These are phyloP conservation scores for Chiropotes sagulatus DNA, from an alignment of 2,797 vertebrate species.

Conservation along the genomic window DNA sequence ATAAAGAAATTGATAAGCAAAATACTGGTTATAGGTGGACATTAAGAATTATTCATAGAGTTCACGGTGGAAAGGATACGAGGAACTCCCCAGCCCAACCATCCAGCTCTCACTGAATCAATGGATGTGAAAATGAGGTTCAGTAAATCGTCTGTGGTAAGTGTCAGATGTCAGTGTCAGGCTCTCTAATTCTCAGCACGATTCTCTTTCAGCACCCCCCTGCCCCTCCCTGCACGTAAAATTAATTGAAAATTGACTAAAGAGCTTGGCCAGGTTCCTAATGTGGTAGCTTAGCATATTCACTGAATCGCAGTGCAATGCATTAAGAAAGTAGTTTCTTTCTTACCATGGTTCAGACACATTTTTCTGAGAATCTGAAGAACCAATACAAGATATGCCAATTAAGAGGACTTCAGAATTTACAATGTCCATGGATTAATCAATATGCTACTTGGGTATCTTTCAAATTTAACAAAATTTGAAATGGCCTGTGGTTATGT, in stretches of 20 bases:
- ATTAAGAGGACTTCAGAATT: neutral
- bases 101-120: neutral
- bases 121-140: slow-evolving; percentile 21
- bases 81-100: neutral
- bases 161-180: neutral
- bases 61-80: neutral
- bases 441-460: slow-evolving; percentile 78
- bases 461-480: slow-evolving; percentile 83
- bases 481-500: slow-evolving; percentile 78
- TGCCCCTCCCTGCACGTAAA: neutral
- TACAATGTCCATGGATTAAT: slow-evolving; percentile 41
- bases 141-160: neutral
- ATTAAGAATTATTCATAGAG: neutral
- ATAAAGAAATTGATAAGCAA: neutral
- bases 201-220: neutral
- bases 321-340: slow-evolving; percentile 30
- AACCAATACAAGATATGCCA: neutral
- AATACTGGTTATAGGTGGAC: neutral
- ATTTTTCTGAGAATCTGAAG: slow-evolving; percentile 19
- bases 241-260: slow-evolving; percentile 49
- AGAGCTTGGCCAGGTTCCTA: slow-evolving; percentile 46
- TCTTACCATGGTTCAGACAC: neutral
- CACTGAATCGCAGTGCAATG: neutral
- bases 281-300: slow-evolving; percentile 50
- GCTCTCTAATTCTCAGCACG: neutral